Conservation (phyloP, 2,113 vertebrate genomes). For the Percina caprodes region DNA sequence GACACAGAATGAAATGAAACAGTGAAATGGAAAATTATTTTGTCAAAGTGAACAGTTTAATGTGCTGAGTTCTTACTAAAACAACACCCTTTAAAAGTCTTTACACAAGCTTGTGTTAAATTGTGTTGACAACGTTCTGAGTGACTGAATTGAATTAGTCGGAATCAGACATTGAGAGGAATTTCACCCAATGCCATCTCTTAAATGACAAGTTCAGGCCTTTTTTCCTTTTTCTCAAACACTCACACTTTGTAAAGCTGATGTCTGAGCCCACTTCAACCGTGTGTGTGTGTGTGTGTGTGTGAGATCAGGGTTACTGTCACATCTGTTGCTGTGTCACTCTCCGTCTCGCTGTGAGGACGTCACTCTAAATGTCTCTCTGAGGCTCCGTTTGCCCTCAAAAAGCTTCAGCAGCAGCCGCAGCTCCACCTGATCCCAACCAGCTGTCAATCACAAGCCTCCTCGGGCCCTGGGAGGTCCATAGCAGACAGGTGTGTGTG, state of each 20-base stretch:
- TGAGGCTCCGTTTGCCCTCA: slow-evolving; percentile 39
- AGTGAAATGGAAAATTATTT: no score
- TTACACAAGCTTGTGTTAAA: not conserved
- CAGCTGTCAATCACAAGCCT: slow-evolving; percentile 49
- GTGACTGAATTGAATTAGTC: not conserved
- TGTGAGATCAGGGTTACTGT: slow-evolving; percentile 30
- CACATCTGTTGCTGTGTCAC: slow-evolving; percentile 39
- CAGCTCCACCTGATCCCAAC: slow-evolving; percentile 54
- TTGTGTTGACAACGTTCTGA: not conserved
- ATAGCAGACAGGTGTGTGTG: not conserved
- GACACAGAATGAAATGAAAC: not conserved
- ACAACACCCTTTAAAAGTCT: not conserved
- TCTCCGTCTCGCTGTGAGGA: slow-evolving; percentile 7
- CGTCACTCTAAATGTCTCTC: slow-evolving; percentile 46
- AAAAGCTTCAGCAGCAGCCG: slow-evolving; percentile 35
- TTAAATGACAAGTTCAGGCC: not conserved
- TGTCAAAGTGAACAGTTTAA: no score
- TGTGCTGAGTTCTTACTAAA: not conserved
- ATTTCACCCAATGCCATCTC: not conserved
- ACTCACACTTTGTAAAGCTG: not conserved
- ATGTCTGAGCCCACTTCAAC: not conserved
- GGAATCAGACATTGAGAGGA: not conserved
- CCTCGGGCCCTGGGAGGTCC: not conserved
- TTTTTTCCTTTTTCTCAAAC: not conserved
- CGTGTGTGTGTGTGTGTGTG: slow-evolving; percentile 24